Conservation (phyloP, 2,113 vertebrate genomes). For the Phasianus colchicus region DNA sequence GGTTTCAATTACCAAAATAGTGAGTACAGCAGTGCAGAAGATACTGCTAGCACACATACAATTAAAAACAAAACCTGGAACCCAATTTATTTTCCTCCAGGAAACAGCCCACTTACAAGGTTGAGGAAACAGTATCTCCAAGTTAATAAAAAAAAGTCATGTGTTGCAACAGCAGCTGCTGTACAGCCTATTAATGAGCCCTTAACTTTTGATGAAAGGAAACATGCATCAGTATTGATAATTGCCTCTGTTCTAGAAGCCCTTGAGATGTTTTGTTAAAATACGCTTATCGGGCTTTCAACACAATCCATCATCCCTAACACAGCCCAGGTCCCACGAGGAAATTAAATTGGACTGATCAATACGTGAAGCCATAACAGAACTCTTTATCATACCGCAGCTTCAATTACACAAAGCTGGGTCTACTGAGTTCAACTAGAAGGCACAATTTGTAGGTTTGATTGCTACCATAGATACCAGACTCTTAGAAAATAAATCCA, state of each 20-base stretch:
- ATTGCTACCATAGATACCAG: neutral
- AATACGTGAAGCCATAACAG: conserved; percentile 1
- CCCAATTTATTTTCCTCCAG: neutral
- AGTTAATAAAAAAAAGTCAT: neutral
- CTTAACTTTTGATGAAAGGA: neutral
- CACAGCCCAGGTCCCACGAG: neutral
- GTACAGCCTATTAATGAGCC: conserved; percentile 21
- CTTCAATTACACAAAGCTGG: conserved; percentile 16
- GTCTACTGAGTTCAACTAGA: conserved; percentile 16
- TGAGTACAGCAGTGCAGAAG: neutral
- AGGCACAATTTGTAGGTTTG: conserved; percentile 36
- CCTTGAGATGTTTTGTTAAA: conserved; percentile 41
- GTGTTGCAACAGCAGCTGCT: conserved; percentile 6
- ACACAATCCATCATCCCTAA: conserved; percentile 3
- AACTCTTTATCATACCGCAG: neutral
- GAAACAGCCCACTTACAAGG: neutral
- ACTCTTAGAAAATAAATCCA: neutral
- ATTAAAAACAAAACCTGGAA: conserved; percentile 19
- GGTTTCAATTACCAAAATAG: neutral
- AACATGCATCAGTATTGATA: conserved; percentile 28
- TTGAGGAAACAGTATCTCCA: neutral
- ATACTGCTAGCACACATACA: neutral
- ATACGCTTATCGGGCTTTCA: conserved; percentile 10
- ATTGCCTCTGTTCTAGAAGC: conserved; percentile 19
- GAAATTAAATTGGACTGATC: conserved; percentile 37